phyloP scores from a whole-genome alignment of 2,888 invertebrate species.

The Hirtodrosophila histrioides region DNA sequence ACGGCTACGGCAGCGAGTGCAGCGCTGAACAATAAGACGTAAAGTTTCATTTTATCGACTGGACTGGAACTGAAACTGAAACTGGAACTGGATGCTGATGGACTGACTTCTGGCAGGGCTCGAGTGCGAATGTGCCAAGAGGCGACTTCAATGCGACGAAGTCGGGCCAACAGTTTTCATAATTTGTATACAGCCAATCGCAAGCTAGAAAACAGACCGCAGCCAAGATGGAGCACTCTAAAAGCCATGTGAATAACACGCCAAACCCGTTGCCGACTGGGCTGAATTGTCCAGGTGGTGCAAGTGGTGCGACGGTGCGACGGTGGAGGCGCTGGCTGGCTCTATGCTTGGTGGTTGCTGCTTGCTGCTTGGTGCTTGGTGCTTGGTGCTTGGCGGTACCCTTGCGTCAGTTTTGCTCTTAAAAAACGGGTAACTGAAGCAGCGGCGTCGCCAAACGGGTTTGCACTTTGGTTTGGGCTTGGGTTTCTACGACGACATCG shows the following conservation, averaged over 20 bases:
- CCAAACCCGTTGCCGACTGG: constrained; percentile 67
- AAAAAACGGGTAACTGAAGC: constrained; percentile 70
- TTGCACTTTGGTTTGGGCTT: constrained; percentile 53
- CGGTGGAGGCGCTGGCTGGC: constrained; percentile 37
- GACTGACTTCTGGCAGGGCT: constrained; percentile 68
- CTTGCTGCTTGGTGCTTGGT: constrained; percentile 31
- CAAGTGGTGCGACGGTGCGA: constrained; percentile 48
- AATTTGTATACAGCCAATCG: constrained; percentile 60
- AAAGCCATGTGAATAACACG: constrained; percentile 57
- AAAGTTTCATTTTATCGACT: constrained; percentile 68
- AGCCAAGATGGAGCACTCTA: constrained; percentile 16
- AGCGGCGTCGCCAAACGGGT: constrained; percentile 57
- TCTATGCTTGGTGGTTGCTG: no score
- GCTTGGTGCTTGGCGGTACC: constrained; percentile 55
- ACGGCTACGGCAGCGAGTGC: constrained; percentile 53
- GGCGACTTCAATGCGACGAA: constrained; percentile 55
- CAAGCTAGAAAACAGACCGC: constrained; percentile 34
- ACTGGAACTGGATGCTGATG: constrained; percentile 39
- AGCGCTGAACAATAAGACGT: constrained; percentile 56
- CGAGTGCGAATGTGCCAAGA: constrained; percentile 64
- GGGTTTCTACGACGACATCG: constrained; percentile 2
- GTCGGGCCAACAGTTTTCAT: constrained; percentile 66
- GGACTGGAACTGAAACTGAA: constrained; percentile 5
- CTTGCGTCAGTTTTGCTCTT: constrained; percentile 78
- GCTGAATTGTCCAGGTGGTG: constrained; percentile 35